Evolutionary conservation across 2,888 invertebrate species (phyloP), one percentile per base, ranked within the genome.

Genomic region (Chrysolina haemoptera): DNA sequence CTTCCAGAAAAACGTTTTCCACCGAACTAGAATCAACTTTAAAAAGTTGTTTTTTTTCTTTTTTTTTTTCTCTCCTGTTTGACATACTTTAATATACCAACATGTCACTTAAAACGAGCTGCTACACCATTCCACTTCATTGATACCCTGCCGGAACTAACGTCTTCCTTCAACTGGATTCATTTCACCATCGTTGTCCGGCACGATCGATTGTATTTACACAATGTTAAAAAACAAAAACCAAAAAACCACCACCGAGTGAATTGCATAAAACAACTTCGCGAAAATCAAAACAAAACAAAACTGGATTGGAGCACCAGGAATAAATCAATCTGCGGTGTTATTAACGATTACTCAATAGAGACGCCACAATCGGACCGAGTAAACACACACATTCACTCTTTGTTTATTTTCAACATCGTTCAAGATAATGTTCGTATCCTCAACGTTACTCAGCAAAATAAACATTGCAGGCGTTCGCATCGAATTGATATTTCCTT

Each of bases 391-490:
- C 59, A 59, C 59, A 59, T 35, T 27, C 59, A 59, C 35, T 59
- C 59, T 10, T 59, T 59, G 59, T 59, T 59, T 59, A 59, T 59
- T 59, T 59, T 59, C 35, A n/a, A 59, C 59, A n/a, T 59, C 59
- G 59, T 59, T 59, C 6, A 35, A 59, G 59, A 59, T 59, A 35
- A 35, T 59, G 59, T 59, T 59, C 59, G 59, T 59, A 59, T 59
- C 59, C 59, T 59, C 59, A 27, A 59, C 59, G 35, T 59, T 59
- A 59, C 59, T 59, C 59, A 59, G 59, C 59, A 59, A 59, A 59
- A 59, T 59, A 59, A 59, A 59, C 59, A 59, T 59, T 35, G 59
- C n/a, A 27, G 35, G 35, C 59, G 59, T 27, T 35, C 59, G 59
- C 59, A 35, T 27, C 35, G 59, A 59, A 59, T 27, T 59, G 59